Conservation (phyloP, 2,888 invertebrate species). For the Hesperia comma region DNA sequence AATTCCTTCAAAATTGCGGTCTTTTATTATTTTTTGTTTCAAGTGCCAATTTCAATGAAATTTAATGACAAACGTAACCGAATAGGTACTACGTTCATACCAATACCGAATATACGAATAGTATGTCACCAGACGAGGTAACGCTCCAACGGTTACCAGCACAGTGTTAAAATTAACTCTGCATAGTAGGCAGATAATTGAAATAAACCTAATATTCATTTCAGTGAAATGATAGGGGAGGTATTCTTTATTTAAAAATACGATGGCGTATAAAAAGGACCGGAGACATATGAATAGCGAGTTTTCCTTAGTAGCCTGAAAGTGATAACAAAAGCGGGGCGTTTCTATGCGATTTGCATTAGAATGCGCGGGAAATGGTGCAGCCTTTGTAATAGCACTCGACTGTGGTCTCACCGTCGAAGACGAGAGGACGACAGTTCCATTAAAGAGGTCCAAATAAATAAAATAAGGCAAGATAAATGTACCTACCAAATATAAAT, state of each 20-base stretch:
- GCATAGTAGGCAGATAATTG: background rate
- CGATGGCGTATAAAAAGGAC: constrained; percentile 39
- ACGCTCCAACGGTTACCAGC: no score
- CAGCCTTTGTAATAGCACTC: constrained; percentile 64
- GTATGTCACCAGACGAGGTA: no score
- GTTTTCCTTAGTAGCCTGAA: constrained; percentile 64
- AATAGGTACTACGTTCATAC: no score
- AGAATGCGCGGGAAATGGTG: constrained; percentile 71
- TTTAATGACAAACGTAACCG: no score
- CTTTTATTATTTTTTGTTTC: no score
- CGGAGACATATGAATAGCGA: constrained; percentile 58
- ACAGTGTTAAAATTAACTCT: no score
- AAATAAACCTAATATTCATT: constrained; percentile 1
- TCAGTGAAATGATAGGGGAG: background rate
- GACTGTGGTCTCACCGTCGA: background rate
- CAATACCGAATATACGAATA: no score
- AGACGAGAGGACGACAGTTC: background rate
- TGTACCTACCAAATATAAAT: no score
- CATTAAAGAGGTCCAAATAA: no score
- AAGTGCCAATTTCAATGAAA: no score
- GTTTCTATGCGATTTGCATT: constrained; percentile 81
- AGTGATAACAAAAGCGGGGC: constrained; percentile 73
- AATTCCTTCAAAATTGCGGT: no score
- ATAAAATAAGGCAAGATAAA: no score
- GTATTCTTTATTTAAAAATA: constrained; percentile 21